phyloP scores from a whole-genome alignment of 2,888 invertebrate species.

The Busseola fusca region DNA sequence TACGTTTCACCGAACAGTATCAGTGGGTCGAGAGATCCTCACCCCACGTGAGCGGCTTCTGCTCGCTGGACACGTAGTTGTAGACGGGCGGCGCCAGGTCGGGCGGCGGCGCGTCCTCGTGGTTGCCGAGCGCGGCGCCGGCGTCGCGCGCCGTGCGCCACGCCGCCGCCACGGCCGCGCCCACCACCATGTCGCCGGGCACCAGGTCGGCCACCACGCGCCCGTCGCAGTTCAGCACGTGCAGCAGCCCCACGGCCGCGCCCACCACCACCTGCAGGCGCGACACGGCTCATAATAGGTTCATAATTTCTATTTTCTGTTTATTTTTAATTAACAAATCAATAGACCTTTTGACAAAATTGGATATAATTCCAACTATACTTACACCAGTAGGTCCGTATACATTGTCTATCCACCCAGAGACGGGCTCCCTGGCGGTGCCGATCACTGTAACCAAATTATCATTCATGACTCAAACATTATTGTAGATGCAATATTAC shows the following conservation, averaged over 20 bases:
- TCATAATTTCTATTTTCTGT: no score
- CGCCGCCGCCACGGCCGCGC: slow-evolving; percentile 91
- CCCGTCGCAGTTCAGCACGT: slow-evolving; percentile 91
- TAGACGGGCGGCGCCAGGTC: slow-evolving; percentile 90
- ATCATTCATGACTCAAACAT: not conserved
- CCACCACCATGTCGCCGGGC: slow-evolving; percentile 94
- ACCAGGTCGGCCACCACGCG: slow-evolving; percentile 92
- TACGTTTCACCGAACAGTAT: not conserved
- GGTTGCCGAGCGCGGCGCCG: slow-evolving; percentile 72
- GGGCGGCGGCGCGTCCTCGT: slow-evolving; percentile 76
- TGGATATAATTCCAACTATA: slow-evolving; percentile 13
- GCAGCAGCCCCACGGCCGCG: slow-evolving; percentile 92
- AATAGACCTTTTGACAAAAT: not conserved
- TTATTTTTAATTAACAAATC: no score
- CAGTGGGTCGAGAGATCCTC: not conserved
- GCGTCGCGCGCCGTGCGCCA: slow-evolving; percentile 88
- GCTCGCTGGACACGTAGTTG: slow-evolving; percentile 92
- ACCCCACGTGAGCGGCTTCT: slow-evolving; percentile 21
- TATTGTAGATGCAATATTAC: not conserved
- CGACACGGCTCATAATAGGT: no score
- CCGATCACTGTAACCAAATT: slow-evolving; percentile 83
- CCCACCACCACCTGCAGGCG: slow-evolving; percentile 89
- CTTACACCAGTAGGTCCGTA: slow-evolving; percentile 91
- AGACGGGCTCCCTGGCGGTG: slow-evolving; percentile 87
- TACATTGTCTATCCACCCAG: slow-evolving; percentile 93